These are phyloP conservation scores for Syngnathoides biaculeatus DNA, from an alignment of 2,113 vertebrate genomes.

Conservation along the genomic window DNA sequence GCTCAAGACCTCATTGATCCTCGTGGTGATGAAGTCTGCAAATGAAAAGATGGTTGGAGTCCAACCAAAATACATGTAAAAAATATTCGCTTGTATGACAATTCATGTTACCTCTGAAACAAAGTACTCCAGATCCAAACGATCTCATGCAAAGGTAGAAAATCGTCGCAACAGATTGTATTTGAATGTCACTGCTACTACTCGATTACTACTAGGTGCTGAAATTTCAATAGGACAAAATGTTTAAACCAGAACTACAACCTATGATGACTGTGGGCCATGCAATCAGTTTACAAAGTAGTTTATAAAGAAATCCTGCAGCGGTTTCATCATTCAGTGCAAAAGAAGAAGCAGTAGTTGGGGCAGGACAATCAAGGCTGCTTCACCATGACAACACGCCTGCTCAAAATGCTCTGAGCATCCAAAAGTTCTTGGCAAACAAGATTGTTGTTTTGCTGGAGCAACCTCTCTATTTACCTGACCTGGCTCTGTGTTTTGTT, in stretches of 20 bases:
- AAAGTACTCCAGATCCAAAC: not conserved
- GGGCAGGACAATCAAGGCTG: no score
- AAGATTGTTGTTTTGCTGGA: no score
- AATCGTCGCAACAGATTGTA: not conserved
- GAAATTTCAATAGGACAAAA: not conserved
- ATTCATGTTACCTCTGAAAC: not conserved
- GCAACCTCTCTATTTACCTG: no score
- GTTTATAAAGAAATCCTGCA: no score
- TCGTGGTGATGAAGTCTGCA: conserved; percentile 5
- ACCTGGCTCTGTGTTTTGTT: no score
- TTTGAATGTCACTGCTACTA: not conserved
- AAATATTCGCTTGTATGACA: not conserved
- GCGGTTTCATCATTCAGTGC: no score
- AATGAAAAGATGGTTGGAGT: conserved; percentile 21
- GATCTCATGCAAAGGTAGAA: not conserved
- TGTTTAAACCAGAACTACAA: not conserved
- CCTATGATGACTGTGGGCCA: no score
- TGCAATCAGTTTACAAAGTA: no score
- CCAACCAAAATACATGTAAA: not conserved
- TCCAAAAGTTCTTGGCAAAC: no score
- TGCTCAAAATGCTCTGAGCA: no score
- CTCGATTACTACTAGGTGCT: not conserved
- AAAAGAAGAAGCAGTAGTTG: no score
- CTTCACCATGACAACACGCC: no score
- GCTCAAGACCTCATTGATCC: conserved; percentile 27